Percentiles rank a stretch among this genome's conserved stretches.
Conservation (phyloP, 2,113 vertebrate genomes). For the Heloderma charlesbogerti region DNA sequence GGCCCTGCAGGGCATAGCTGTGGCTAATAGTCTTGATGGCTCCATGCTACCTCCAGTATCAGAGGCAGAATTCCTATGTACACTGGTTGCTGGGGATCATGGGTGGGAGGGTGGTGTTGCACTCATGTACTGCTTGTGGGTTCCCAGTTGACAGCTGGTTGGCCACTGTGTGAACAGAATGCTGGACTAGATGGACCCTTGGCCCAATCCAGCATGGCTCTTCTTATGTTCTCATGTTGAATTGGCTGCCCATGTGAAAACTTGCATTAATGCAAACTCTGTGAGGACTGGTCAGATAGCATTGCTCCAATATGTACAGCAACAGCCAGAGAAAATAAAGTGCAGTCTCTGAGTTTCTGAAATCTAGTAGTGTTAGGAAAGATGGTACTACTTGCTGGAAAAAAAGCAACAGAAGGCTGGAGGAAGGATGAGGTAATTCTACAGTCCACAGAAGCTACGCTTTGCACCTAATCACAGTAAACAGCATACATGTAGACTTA, state of each 20-base stretch:
- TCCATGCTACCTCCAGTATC: neutral
- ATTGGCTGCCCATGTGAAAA: neutral
- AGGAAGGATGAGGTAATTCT: neutral
- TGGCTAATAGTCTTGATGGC: no score
- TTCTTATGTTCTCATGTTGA: no score
- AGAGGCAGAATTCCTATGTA: no score
- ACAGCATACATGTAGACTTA: neutral
- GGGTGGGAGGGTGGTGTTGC: no score
- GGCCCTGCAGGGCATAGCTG: no score
- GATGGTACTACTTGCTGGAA: neutral
- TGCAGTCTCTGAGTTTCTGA: neutral
- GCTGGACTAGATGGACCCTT: no score
- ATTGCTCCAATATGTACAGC: neutral
- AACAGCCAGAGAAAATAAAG: neutral
- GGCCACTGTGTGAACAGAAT: no score
- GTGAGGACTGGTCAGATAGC: neutral
- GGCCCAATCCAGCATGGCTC: no score
- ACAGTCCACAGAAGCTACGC: neutral
- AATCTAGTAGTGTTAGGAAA: neutral
- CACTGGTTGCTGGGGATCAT: no score
- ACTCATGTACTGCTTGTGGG: no score
- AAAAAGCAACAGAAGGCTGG: neutral
- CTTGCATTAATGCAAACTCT: no score
- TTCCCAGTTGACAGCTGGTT: no score
- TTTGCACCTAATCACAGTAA: neutral